Conservation (phyloP, 2,797 vertebrate genomes). For the Scomberomorus guttatus region DNA sequence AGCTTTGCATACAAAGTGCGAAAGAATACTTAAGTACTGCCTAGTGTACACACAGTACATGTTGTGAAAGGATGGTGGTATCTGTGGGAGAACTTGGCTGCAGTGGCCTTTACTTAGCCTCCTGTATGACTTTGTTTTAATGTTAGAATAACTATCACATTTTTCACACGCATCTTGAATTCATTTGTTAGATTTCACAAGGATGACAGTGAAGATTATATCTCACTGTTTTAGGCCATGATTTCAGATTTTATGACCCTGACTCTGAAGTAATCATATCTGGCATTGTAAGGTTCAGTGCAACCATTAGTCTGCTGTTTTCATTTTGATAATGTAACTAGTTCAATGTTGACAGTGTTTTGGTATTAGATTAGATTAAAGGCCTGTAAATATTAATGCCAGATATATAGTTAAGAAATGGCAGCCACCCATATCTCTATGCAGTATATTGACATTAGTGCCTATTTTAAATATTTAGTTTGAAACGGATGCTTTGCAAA, state of each 20-base stretch:
- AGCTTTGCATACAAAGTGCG: no score
- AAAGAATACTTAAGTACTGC: no score
- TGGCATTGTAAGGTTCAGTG: not conserved
- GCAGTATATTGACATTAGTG: not conserved
- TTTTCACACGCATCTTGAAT: not conserved
- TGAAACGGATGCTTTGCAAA: not conserved
- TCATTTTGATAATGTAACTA: slow-evolving; percentile 18
- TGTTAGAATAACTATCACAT: not conserved
- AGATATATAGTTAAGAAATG: not conserved
- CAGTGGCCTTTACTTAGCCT: not conserved
- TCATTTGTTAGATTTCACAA: not conserved
- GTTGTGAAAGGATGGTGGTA: not conserved
- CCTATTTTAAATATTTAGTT: not conserved
- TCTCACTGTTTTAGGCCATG: not conserved
- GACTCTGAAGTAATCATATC: slow-evolving; percentile 10
- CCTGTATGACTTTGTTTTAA: not conserved
- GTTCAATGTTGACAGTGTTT: not conserved
- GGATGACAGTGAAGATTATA: not conserved
- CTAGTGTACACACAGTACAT: not conserved
- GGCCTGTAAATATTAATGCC: not conserved
- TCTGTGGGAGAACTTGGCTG: not conserved
- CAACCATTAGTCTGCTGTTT: not conserved
- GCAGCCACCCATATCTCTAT: not conserved
- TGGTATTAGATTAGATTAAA: slow-evolving; percentile 13
- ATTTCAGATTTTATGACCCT: not conserved